These are phyloP conservation scores for Nylanderia fulva DNA, from an alignment of 1,140 invertebrate genomes.

Conservation along the genomic window DNA sequence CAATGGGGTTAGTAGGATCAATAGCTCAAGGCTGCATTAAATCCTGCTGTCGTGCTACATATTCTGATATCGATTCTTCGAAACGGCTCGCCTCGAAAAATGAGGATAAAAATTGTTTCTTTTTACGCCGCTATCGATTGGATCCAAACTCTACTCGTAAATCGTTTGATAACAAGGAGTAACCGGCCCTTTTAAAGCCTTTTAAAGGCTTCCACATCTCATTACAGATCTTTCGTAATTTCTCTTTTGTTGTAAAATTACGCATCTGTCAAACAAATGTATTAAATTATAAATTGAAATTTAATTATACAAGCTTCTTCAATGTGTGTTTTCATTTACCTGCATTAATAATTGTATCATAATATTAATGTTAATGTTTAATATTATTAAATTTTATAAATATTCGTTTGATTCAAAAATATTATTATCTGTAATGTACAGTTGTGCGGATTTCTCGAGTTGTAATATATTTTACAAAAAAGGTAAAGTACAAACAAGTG, in stretches of 20 bases:
- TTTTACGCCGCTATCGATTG: neutral
- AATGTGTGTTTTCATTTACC: neutral
- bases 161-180: slow-evolving; percentile 18
- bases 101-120: slow-evolving; percentile 26
- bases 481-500: neutral
- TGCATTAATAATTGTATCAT: neutral
- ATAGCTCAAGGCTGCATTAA: slow-evolving; percentile 62
- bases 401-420: neutral
- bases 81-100: slow-evolving; percentile 38
- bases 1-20: slow-evolving; percentile 28
- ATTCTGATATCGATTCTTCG: slow-evolving; percentile 49
- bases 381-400: neutral
- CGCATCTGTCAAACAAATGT: neutral
- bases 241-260: neutral
- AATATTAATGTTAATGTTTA: neutral
- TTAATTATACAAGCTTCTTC: neutral
- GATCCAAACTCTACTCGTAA: neutral
- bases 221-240: no score
- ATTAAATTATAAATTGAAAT: neutral
- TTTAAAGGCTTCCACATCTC: neutral
- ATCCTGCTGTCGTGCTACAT: slow-evolving; percentile 58
- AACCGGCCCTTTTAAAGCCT: neutral
- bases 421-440: neutral
- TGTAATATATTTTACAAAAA: neutral
- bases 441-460: neutral